Evolutionary conservation across 2,888 invertebrate genomes (phyloP).

Genomic region (Cryptus viduatorius): DNA sequence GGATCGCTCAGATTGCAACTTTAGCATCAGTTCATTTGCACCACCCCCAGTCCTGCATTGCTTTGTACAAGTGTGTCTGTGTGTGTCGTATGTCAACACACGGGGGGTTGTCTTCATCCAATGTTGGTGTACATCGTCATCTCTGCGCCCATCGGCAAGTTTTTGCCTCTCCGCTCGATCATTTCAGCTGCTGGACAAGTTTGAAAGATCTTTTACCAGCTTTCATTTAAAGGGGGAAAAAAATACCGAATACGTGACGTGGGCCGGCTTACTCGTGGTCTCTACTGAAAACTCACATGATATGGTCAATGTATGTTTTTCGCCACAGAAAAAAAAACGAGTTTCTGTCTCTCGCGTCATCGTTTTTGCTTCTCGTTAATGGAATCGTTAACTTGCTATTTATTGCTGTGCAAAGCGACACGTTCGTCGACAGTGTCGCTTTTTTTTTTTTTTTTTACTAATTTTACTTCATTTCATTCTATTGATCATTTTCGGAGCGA

Average conservation of each 20-base stretch:
- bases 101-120: conserved; percentile 74
- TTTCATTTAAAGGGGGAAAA: conserved; percentile 74
- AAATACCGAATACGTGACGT: conserved; percentile 76
- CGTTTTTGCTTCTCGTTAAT: conserved; percentile 64
- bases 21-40: conserved; percentile 74
- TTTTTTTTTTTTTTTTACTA: neutral
- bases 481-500: neutral
- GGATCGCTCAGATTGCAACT: conserved; percentile 77
- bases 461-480: neutral
- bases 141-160: conserved; percentile 69
- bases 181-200: conserved; percentile 84
- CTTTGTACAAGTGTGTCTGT: conserved; percentile 78
- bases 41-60: conserved; percentile 77
- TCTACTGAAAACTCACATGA: conserved; percentile 84
- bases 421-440: conserved; percentile 41
- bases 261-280: conserved; percentile 83
- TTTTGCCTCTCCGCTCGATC: conserved; percentile 68
- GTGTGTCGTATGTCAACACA: conserved; percentile 58
- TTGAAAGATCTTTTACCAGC: conserved; percentile 83
- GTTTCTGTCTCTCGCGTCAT: neutral
- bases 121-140: conserved; percentile 33
- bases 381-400: conserved; percentile 77
- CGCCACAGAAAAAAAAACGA: conserved; percentile 12
- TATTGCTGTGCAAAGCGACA: conserved; percentile 75
- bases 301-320: conserved; percentile 81